A percentile compares a stretch with the other conserved stretches of the same genome.
phyloP scores from a whole-genome alignment of 1,140 invertebrate species.

The Lethrus apterus region DNA sequence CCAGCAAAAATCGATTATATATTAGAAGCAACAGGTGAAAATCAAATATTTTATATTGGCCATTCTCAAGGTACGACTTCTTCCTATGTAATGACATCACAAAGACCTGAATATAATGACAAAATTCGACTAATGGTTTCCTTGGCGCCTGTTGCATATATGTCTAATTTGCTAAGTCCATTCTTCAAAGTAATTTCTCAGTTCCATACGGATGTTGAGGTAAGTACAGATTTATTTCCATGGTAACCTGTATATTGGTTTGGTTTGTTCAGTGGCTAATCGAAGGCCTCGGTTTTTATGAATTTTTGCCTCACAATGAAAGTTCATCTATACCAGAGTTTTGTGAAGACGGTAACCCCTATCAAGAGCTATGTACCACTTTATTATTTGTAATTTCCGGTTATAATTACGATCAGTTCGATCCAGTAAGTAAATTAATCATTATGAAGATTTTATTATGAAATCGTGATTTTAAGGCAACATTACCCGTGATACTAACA shows the following conservation, averaged over 20 bases:
- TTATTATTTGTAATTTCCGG: conserved; percentile 45
- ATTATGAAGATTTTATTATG: not conserved
- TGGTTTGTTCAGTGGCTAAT: not conserved
- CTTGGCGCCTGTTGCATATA: conserved; percentile 49
- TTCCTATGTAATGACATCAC: conserved; percentile 47
- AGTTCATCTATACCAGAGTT: not conserved
- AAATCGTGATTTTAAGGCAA: conserved; percentile 28
- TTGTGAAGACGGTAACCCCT: not conserved
- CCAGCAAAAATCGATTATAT: conserved; percentile 63
- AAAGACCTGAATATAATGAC: conserved; percentile 45
- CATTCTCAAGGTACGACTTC: conserved; percentile 52
- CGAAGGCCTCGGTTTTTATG: conserved; percentile 1
- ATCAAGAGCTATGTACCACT: conserved; percentile 49
- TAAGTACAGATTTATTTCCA: not conserved
- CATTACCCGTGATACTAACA: conserved; percentile 58
- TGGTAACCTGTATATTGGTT: not conserved
- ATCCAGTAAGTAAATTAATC: conserved; percentile 32
- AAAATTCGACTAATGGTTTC: conserved; percentile 45
- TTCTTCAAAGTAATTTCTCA: not conserved
- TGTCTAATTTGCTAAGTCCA: conserved; percentile 26
- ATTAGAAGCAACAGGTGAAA: conserved; percentile 46
- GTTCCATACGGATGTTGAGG: not conserved
- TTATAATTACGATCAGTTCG: conserved; percentile 58
- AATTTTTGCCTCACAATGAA: conserved; percentile 5
- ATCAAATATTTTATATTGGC: conserved; percentile 45